These are phyloP conservation scores for Dryocosmus kuriphilus DNA, from an alignment of 2,888 invertebrate genomes.

Conservation along the genomic window DNA sequence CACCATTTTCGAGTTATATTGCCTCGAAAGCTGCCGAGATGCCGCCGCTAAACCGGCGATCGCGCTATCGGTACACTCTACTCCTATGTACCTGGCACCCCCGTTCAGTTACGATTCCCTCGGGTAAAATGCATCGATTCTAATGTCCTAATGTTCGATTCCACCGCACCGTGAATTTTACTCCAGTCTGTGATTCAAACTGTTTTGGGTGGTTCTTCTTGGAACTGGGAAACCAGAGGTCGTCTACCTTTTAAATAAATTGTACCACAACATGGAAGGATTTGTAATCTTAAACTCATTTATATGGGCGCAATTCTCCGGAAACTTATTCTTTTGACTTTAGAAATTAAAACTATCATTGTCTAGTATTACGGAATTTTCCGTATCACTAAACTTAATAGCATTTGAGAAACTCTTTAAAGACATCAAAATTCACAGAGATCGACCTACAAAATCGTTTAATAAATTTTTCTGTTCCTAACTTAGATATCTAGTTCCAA, in stretches of 20 bases:
- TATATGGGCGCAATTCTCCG: too few relatives aligned
- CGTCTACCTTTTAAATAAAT: background rate
- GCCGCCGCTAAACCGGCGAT: conserved; percentile 58
- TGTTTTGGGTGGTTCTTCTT: background rate
- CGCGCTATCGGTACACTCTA: conserved; percentile 57
- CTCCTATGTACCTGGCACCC: conserved; percentile 43
- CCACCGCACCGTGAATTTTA: conserved; percentile 49
- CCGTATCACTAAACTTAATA: too few relatives aligned
- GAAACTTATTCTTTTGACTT: too few relatives aligned
- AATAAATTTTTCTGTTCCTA: too few relatives aligned
- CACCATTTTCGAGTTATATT: conserved; percentile 78
- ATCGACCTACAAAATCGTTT: too few relatives aligned
- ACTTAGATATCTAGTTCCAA: too few relatives aligned
- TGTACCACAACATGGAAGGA: background rate
- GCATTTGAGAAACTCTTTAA: too few relatives aligned
- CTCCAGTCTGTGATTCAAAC: conserved; percentile 21
- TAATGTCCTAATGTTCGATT: conserved; percentile 62
- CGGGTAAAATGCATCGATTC: conserved; percentile 57
- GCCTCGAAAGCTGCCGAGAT: conserved; percentile 72
- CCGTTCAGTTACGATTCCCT: conserved; percentile 58
- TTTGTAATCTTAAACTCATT: background rate
- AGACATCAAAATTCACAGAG: too few relatives aligned
- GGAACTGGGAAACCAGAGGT: background rate
- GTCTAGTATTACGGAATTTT: too few relatives aligned
- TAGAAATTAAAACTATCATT: too few relatives aligned